Conservation (phyloP, 2,888 invertebrate species). For the Sphecodes monilicornis region DNA sequence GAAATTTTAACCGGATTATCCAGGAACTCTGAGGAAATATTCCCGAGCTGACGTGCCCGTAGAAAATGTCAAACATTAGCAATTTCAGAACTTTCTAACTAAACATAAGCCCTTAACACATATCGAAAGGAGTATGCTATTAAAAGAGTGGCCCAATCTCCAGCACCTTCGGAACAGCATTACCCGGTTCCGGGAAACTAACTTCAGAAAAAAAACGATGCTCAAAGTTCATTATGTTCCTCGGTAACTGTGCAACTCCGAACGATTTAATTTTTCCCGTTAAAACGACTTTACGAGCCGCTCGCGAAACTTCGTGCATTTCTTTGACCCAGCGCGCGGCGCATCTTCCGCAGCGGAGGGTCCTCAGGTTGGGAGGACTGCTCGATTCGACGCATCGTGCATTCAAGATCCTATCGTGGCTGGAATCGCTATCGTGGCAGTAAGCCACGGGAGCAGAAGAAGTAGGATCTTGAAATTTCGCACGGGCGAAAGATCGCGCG, state of each 20-base stretch:
- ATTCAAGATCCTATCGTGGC: constrained; percentile 4
- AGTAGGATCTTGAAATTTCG: constrained; percentile 5
- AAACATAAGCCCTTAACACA: neutral
- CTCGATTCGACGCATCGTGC: constrained; percentile 2
- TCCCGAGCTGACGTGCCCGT: neutral
- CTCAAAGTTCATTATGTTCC: constrained; percentile 9
- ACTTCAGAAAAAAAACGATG: neutral
- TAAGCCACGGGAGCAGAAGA: neutral
- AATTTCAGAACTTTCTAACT: neutral
- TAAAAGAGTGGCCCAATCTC: neutral
- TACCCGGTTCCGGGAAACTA: neutral
- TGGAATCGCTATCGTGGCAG: neutral
- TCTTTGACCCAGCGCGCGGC: neutral
- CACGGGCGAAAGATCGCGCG: neutral
- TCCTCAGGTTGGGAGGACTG: neutral
- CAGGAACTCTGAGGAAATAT: neutral
- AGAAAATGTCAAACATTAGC: neutral
- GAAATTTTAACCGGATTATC: neutral
- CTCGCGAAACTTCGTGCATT: neutral
- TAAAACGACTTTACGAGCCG: neutral
- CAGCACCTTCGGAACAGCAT: neutral
- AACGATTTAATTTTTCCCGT: neutral
- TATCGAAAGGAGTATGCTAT: neutral
- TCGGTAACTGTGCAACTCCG: neutral
- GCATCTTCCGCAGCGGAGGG: neutral